Conservation (phyloP, 2,113 vertebrate genomes). For the Clarias macrocephalus region DNA sequence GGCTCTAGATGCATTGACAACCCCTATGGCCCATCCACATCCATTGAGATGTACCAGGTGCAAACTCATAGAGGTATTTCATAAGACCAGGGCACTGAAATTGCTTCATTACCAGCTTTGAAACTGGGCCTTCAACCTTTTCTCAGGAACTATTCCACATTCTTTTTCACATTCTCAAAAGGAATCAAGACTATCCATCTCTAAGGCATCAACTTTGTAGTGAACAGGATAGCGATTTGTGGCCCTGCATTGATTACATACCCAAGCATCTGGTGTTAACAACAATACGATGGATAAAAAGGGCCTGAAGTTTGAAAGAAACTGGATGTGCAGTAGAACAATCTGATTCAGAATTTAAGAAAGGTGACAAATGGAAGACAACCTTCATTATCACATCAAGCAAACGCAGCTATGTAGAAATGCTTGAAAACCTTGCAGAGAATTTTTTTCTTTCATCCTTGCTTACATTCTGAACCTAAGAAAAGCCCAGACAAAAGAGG, state of each 20-base stretch:
- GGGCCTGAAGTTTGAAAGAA: neutral
- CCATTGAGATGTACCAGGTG: neutral
- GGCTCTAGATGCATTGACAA: neutral
- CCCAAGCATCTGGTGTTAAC: neutral
- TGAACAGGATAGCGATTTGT: neutral
- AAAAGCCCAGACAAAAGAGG: constrained; percentile 1
- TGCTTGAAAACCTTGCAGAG: neutral
- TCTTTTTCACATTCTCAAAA: neutral
- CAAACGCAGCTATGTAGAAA: neutral
- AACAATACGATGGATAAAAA: neutral
- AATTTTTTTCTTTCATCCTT: neutral
- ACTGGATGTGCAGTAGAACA: neutral
- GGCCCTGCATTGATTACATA: neutral
- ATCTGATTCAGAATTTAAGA: neutral
- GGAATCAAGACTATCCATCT: neutral
- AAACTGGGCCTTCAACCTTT: neutral
- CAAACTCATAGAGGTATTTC: neutral
- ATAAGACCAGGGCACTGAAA: neutral
- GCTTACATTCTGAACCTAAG: neutral
- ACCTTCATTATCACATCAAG: neutral
- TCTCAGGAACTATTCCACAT: neutral
- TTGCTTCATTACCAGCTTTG: neutral
- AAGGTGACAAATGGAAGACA: neutral
- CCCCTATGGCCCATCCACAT: neutral
- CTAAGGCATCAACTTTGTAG: neutral